Evolutionary conservation across 2,888 invertebrate genomes (phyloP).

Genomic region (Scaptomyza caliginosa): DNA sequence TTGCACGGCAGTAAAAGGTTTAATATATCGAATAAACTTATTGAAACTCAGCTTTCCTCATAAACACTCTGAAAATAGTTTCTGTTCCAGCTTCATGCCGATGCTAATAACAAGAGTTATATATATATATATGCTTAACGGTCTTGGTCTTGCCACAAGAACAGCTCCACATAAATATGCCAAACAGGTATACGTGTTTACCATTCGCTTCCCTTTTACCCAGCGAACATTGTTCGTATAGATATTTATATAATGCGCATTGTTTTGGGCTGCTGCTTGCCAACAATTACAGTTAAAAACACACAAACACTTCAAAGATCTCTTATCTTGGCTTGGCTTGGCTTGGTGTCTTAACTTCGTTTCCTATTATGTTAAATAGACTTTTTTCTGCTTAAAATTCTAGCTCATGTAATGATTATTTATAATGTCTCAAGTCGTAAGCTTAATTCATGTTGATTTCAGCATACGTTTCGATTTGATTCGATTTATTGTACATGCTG

Average conservation of each 20-base stretch:
- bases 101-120: constrained; percentile 62
- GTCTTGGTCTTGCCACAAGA: constrained; percentile 37
- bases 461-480: not conserved
- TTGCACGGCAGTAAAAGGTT: not conserved
- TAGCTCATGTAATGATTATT: constrained; percentile 12
- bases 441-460: constrained; percentile 7
- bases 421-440: constrained; percentile 3
- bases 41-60: too few relatives aligned
- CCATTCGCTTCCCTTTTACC: not conserved
- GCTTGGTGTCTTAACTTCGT: not conserved
- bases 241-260: constrained; percentile 24
- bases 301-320: constrained; percentile 47
- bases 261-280: constrained; percentile 41
- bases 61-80: constrained; percentile 50
- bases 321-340: constrained; percentile 19
- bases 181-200: constrained; percentile 51
- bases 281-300: constrained; percentile 49
- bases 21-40: too few relatives aligned
- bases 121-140: constrained; percentile 42
- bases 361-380: not conserved
- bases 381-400: not conserved
- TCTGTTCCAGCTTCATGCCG: constrained; percentile 3
- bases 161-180: constrained; percentile 37
- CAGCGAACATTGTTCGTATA: not conserved
- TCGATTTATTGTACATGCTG: constrained; percentile 15